Evolutionary conservation across 1,140 invertebrate genomes (phyloP).

Genomic region (Drosophila guanche): DNA sequence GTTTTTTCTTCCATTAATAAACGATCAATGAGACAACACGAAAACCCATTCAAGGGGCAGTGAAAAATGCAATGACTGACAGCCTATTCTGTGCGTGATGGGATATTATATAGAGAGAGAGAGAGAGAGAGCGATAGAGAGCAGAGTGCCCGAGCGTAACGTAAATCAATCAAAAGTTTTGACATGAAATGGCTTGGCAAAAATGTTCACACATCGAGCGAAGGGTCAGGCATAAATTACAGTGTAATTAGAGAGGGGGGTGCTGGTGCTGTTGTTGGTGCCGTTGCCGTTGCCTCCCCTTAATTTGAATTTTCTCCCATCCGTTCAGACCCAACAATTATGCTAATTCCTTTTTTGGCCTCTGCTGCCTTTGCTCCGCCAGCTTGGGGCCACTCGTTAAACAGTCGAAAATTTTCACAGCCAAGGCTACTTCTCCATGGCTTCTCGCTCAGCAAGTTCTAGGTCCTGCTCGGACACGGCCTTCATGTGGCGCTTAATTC

Average conservation of each 20-base stretch:
- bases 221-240: conserved; percentile 21
- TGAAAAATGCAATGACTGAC: not conserved
- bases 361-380: conserved; percentile 28
- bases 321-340: conserved; percentile 43
- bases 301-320: conserved; percentile 53
- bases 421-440: conserved; percentile 34
- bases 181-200: conserved; percentile 28
- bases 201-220: conserved; percentile 39
- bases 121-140: too few relatives aligned
- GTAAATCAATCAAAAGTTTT: conserved; percentile 58
- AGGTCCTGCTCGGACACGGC: conserved; percentile 8
- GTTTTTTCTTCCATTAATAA: conserved; percentile 23
- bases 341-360: conserved; percentile 59
- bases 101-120: too few relatives aligned
- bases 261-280: not conserved
- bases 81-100: not conserved
- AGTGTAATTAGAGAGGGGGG: conserved; percentile 47
- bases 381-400: conserved; percentile 64
- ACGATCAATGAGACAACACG: conserved; percentile 33
- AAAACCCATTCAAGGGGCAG: not conserved
- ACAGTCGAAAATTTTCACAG: conserved; percentile 61
- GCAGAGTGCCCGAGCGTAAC: not conserved
- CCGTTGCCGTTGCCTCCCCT: not conserved
- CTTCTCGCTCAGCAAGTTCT: not conserved
- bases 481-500: conserved; percentile 49